Conservation (phyloP, 2,888 invertebrate species). For the Linyphia triangularis region DNA sequence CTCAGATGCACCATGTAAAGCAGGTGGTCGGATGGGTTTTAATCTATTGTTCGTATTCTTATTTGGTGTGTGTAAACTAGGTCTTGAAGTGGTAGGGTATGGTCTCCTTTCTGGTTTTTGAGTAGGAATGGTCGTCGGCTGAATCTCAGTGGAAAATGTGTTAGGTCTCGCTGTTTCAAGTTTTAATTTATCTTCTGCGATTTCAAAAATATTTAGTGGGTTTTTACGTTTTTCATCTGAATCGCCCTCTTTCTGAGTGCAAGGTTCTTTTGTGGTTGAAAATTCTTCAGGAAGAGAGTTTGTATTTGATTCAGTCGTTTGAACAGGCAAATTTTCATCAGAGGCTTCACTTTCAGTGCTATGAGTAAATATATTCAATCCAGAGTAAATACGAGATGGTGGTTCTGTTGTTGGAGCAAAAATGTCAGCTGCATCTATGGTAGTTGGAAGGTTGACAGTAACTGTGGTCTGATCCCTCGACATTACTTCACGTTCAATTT, state of each 20-base stretch:
- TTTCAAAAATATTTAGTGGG: background rate
- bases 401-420: constrained; percentile 1
- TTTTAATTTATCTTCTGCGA: too few species aligned
- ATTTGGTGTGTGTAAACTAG: background rate
- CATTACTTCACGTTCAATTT: constrained; percentile 46
- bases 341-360: background rate
- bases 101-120: constrained; percentile 42
- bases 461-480: constrained; percentile 23
- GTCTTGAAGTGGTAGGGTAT: background rate
- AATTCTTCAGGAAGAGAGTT: background rate
- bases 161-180: background rate
- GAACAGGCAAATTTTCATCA: background rate
- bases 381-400: background rate
- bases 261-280: constrained; percentile 5
- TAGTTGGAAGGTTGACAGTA: constrained; percentile 56
- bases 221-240: background rate
- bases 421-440: background rate
- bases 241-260: constrained; percentile 20
- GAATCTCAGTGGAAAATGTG: background rate
- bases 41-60: background rate
- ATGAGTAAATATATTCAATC: background rate
- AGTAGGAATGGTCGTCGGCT: background rate
- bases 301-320: background rate
- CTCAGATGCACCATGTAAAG: background rate
- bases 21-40: background rate